Conservation (phyloP, 2,113 vertebrate species). For the Callithrix jacchus region DNA sequence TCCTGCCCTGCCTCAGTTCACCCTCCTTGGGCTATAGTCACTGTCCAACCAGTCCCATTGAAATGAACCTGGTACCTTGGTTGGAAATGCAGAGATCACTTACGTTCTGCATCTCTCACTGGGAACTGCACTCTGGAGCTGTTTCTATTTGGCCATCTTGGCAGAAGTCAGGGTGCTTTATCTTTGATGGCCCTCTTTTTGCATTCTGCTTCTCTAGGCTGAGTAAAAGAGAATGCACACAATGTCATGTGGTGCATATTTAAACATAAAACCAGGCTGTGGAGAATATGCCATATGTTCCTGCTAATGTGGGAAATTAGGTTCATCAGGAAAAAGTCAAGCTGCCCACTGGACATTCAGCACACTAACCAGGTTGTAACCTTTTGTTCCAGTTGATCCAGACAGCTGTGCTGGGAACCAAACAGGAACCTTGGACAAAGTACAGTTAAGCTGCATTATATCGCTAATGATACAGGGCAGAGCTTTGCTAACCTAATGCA, state of each 20-base stretch:
- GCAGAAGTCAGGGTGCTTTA: not conserved
- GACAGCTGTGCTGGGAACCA: slow-evolving; percentile 8
- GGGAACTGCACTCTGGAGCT: no score
- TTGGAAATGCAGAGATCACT: no score
- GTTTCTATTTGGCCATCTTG: no score
- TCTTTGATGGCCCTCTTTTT: not conserved
- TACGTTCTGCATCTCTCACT: no score
- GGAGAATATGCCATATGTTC: slow-evolving; percentile 27
- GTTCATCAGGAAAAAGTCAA: slow-evolving; percentile 37
- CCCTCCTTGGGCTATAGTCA: no score
- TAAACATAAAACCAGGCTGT: slow-evolving; percentile 4
- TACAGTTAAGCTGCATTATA: not conserved
- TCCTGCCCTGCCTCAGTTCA: no score
- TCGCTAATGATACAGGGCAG: not conserved
- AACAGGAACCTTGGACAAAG: slow-evolving; percentile 8
- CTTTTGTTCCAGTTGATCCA: slow-evolving; percentile 47
- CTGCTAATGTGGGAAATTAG: slow-evolving; percentile 12
- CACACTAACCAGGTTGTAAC: slow-evolving; percentile 36
- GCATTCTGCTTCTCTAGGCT: not conserved
- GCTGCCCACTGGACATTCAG: not conserved
- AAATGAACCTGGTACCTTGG: no score
- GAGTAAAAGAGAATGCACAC: slow-evolving; percentile 24
- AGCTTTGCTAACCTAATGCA: not conserved
- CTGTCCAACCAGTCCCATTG: no score
- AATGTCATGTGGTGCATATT: not conserved